Base-by-base conservation (phyloP, 2,797 vertebrate genomes). In the Chaenodraco wilsoni region DNA sequence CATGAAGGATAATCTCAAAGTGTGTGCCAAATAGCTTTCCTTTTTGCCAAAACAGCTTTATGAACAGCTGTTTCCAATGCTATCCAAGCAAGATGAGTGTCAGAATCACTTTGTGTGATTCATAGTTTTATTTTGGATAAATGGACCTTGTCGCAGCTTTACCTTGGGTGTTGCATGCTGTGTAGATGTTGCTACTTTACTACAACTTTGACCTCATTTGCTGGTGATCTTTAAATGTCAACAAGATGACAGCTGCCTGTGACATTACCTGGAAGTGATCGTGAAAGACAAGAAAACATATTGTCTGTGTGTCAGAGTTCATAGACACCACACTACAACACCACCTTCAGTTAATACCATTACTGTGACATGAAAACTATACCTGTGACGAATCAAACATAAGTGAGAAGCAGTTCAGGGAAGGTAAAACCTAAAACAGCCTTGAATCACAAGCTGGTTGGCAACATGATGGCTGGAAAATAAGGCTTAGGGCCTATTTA, bases 181-280 rank as follows among this genome's bases (percentile, higher is more conserved):
- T 3, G 14, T 12, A 10, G 2, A 55, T 66, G n/a, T 5, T 2
- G 1, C 16, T 37, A 37, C 33, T 14, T 54, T 9, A 4, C 15
- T 63, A 1, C 23, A 52, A 43, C 48, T 65, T 50, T 70, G 40
- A 67, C 10, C 33, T 66, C 37, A 21, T 66, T 70, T 62, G 8
- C 10, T 4, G 4, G 1, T 9, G 56, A 60, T 71, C 64, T 82
- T 68, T 41, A 65, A 64, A 73, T 63, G 60, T 48, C 12, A 74
- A 45, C 31, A 55, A 63, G 54, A 57, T 9, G 49, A 58, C 76
- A 60, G n/a, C 56, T 46, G 65, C 6, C 52, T 0, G 3, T 19
- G 58, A 48, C n/a, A 45, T 65, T 46, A 57, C 50, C 27, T n/a
- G 50, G 11, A 40, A 46, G 61, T 19, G 46, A 45, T 37, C 50